A percentile compares a stretch with the other conserved stretches of the same genome.
These are phyloP conservation scores for Leptinotarsa haldemani DNA, from an alignment of 2,888 invertebrate species.

Conservation along the genomic window DNA sequence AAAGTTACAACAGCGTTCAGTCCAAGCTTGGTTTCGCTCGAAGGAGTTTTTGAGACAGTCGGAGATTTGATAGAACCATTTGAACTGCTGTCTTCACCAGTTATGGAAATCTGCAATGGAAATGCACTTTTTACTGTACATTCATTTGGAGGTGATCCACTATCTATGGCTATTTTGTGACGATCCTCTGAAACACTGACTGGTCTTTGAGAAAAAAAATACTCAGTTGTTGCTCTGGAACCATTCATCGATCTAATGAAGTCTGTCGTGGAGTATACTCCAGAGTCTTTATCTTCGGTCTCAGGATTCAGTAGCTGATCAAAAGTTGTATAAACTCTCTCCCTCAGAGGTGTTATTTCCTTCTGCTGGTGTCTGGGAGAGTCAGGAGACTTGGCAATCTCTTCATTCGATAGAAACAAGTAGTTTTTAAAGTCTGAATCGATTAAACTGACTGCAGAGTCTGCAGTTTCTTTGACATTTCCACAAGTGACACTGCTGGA, in stretches of 20 bases:
- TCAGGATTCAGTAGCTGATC: neutral
- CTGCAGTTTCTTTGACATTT: neutral
- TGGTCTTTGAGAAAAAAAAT: neutral
- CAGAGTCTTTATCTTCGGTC: constrained; percentile 13
- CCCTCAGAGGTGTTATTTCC: neutral
- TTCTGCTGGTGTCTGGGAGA: neutral
- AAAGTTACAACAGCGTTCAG: too few species aligned
- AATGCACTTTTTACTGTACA: too few species aligned
- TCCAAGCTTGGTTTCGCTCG: neutral
- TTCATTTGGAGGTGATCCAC: neutral
- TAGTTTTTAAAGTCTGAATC: constrained; percentile 15
- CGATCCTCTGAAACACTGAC: neutral
- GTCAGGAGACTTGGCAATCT: neutral
- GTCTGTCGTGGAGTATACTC: neutral
- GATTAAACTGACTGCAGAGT: neutral
- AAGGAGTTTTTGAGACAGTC: neutral
- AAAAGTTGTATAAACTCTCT: neutral
- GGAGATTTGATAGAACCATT: neutral
- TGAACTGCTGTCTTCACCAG: too few species aligned
- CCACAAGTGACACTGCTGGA: neutral
- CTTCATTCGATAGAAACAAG: neutral
- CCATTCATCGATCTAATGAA: neutral
- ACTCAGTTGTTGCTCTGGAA: neutral
- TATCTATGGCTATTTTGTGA: neutral
- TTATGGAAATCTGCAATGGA: neutral